phyloP scores from a whole-genome alignment of 2,113 vertebrate species.

The Silurus glanis region DNA sequence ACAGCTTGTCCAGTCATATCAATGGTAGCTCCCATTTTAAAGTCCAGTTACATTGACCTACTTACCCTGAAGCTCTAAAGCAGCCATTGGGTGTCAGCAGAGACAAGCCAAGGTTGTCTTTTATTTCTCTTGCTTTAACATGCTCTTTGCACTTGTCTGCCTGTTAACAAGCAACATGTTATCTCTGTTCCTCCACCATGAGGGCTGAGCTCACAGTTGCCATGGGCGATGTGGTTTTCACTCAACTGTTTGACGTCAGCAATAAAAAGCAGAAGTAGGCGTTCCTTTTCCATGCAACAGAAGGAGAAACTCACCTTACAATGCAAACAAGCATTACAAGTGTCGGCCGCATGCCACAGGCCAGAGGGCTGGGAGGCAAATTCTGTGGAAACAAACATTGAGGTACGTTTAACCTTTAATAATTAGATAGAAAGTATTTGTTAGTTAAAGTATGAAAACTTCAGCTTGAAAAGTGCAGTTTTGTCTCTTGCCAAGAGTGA shows the following conservation, averaged over 20 bases:
- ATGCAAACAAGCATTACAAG: constrained; percentile 41
- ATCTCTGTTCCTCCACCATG: constrained; percentile 34
- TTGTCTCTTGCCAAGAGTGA: neutral
- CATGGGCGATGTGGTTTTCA: constrained; percentile 40
- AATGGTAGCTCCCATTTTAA: neutral
- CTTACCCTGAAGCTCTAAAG: neutral
- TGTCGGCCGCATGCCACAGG: constrained; percentile 21
- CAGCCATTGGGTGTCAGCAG: constrained; percentile 45
- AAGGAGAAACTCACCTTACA: constrained; percentile 48
- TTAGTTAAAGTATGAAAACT: neutral
- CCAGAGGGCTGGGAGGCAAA: constrained; percentile 19
- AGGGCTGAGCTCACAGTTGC: constrained; percentile 37
- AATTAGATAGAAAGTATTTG: neutral
- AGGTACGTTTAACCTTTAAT: constrained; percentile 27
- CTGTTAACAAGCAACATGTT: constrained; percentile 35
- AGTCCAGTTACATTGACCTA: neutral
- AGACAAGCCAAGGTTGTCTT: neutral
- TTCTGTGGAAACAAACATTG: constrained; percentile 20
- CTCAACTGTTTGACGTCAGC: constrained; percentile 38
- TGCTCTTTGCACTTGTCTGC: constrained; percentile 33
- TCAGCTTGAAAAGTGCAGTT: neutral
- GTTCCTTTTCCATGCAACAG: constrained; percentile 24
- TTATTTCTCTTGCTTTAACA: constrained; percentile 13
- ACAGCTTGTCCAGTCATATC: neutral
- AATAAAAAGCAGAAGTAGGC: constrained; percentile 44